Conservation (phyloP, 2,888 invertebrate genomes). For the Copidosoma aretas region DNA sequence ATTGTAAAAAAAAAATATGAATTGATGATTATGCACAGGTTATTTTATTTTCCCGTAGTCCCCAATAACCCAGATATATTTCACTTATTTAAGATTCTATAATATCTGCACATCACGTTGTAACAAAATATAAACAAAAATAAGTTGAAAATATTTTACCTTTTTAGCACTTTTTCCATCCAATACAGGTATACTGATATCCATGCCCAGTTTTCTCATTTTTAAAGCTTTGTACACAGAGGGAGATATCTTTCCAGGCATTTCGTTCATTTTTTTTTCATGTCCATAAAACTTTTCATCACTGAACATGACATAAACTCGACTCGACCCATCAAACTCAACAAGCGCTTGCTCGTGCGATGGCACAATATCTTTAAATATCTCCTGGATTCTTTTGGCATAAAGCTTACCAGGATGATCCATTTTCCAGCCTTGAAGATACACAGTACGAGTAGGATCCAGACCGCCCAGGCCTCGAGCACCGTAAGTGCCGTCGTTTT, state of each 20-base stretch:
- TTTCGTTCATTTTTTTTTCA: constrained; percentile 9
- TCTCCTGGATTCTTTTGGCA: constrained; percentile 69
- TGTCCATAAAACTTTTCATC: constrained; percentile 56
- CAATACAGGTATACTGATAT: constrained; percentile 66
- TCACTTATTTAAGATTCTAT: too few relatives aligned
- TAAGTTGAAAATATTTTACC: constrained; percentile 20
- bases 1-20: neutral
- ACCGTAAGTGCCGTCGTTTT: constrained; percentile 66
- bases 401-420: constrained; percentile 77
- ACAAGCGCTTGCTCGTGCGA: constrained; percentile 55
- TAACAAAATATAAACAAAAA: neutral
- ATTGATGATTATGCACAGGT: too few relatives aligned
- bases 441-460: constrained; percentile 80
- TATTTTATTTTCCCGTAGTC: too few relatives aligned
- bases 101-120: too few relatives aligned
- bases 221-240: constrained; percentile 58
- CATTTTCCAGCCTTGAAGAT: constrained; percentile 64
- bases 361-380: constrained; percentile 63
- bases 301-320: constrained; percentile 74
- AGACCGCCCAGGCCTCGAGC: constrained; percentile 73
- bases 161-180: constrained; percentile 32
- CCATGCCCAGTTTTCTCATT: constrained; percentile 24
- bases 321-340: constrained; percentile 65
- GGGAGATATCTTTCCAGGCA: constrained; percentile 56
- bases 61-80: too few relatives aligned